Percentiles rank a stretch among this genome's conserved stretches.
phyloP scores from a whole-genome alignment of 2,797 vertebrate species.

The Kryptopterus vitreolus region DNA sequence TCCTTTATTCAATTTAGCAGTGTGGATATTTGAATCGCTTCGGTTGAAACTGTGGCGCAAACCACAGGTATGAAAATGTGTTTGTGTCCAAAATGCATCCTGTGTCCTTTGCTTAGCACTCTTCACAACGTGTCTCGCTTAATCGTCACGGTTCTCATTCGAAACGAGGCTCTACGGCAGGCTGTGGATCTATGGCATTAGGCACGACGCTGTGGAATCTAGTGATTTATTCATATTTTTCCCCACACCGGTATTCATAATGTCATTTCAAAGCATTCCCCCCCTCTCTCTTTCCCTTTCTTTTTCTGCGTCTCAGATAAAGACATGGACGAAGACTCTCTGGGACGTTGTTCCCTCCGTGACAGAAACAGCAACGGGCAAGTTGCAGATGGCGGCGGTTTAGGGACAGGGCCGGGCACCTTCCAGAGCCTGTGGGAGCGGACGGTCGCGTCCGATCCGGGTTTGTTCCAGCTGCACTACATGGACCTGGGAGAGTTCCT shows the following conservation, averaged over 20 bases:
- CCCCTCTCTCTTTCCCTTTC: neutral
- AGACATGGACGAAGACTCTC: constrained; percentile 76
- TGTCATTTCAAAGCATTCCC: neutral
- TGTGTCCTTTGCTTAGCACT: neutral
- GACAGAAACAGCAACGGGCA: constrained; percentile 39
- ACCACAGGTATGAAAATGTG: neutral
- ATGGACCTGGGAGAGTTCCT: constrained; percentile 93
- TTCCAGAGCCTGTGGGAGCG: constrained; percentile 81
- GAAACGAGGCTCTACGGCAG: too few species aligned
- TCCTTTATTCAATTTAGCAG: neutral
- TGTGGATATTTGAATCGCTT: neutral
- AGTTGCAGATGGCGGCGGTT: constrained; percentile 55
- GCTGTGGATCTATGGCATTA: neutral
- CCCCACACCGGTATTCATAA: neutral
- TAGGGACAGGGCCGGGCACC: constrained; percentile 57
- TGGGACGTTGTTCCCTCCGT: constrained; percentile 72
- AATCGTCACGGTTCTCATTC: neutral
- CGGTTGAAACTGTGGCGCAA: neutral
- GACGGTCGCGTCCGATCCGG: constrained; percentile 83
- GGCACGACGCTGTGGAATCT: neutral
- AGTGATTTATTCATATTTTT: neutral
- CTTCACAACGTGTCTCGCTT: neutral
- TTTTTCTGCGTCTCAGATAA: constrained; percentile 68
- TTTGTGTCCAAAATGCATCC: neutral
- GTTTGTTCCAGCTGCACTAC: constrained; percentile 88